These are phyloP conservation scores for Podilymbus podiceps DNA, from an alignment of 2,113 vertebrate species.

Conservation along the genomic window DNA sequence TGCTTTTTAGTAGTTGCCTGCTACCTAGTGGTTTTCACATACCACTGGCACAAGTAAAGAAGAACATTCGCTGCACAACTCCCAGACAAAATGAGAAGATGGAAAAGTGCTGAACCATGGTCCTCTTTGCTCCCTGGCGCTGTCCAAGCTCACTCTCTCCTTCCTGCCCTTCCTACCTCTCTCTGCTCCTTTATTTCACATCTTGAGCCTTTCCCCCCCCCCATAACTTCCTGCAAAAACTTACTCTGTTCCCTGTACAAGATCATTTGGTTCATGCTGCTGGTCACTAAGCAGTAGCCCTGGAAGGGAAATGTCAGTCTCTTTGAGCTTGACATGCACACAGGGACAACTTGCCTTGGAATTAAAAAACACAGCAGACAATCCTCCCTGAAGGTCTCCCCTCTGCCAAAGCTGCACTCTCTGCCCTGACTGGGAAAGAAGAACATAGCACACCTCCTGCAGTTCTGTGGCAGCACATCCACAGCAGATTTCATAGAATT, in stretches of 20 bases:
- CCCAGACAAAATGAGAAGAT: not conserved
- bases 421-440: not conserved
- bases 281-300: not conserved
- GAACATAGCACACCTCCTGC: not conserved
- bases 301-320: not conserved
- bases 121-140: not conserved
- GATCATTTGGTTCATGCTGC: not conserved
- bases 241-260: not conserved
- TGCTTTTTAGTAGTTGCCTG: not conserved
- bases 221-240: not conserved
- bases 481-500: not conserved
- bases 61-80: not conserved
- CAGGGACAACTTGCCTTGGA: not conserved
- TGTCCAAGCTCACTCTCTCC: not conserved
- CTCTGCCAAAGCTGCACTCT: not conserved
- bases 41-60: not conserved
- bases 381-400: not conserved
- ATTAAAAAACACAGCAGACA: not conserved
- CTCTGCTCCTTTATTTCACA: not conserved
- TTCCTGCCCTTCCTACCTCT: not conserved
- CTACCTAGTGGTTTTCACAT: not conserved
- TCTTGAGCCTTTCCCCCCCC: fast-evolving
- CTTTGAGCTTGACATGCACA: not conserved
- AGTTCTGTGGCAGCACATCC: not conserved
- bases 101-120: not conserved